Percentiles rank a stretch among this genome's conserved stretches.
These are phyloP conservation scores for Pangasius sanitwongsei DNA, from an alignment of 2,797 vertebrate genomes.

Conservation along the genomic window DNA sequence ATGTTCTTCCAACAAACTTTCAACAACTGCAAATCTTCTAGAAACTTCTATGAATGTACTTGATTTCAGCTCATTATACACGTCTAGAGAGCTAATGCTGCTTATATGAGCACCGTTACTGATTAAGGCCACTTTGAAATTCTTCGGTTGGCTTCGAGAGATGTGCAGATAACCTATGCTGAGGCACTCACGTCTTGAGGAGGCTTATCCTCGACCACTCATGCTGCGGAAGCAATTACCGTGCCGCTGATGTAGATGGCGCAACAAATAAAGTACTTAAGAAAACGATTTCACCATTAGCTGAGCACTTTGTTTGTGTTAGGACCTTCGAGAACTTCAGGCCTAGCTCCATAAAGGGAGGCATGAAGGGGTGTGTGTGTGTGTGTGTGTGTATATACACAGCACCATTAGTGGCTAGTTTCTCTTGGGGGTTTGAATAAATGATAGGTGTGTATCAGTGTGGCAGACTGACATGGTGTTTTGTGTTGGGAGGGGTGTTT, in stretches of 20 bases:
- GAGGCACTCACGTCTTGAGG: conserved; percentile 21
- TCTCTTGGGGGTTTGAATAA: conserved; percentile 39
- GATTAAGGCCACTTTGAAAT: not conserved
- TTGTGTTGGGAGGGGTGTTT: conserved; percentile 44
- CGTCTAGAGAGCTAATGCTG: not conserved
- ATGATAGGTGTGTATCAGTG: conserved; percentile 35
- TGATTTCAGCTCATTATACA: not conserved
- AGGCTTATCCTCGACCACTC: conserved; percentile 48
- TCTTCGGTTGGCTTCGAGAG: conserved; percentile 3
- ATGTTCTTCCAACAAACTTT: not conserved
- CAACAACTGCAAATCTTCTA: not conserved
- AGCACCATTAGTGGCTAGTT: conserved; percentile 36
- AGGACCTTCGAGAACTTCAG: conserved; percentile 57
- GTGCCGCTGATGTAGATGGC: conserved; percentile 70
- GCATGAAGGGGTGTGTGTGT: conserved; percentile 36
- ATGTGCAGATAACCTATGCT: conserved; percentile 42
- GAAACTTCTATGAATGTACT: not conserved
- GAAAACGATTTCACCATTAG: conserved; percentile 75
- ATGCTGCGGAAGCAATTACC: conserved; percentile 70
- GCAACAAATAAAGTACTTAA: conserved; percentile 73
- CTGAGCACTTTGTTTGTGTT: conserved; percentile 69
- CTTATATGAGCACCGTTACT: not conserved
- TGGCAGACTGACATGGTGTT: conserved; percentile 26
- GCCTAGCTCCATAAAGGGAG: conserved; percentile 20
- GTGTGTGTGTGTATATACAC: conserved; percentile 40